Evolutionary conservation across 2,113 vertebrate species (phyloP).

Genomic region (Siniperca chuatsi): DNA sequence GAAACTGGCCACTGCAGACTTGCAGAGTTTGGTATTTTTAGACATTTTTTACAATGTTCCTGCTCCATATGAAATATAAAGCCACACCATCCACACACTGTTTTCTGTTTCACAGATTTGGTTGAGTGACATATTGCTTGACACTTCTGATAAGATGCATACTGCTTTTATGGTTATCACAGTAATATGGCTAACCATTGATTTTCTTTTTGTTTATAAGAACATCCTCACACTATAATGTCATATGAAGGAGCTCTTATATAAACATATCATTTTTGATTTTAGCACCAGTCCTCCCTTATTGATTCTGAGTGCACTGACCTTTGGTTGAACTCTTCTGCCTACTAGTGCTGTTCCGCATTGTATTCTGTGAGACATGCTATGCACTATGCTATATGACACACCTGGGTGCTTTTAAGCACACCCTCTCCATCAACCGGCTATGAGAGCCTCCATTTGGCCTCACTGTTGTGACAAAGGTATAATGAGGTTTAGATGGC

Average conservation of each 20-base stretch:
- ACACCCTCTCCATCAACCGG: slow-evolving; percentile 82
- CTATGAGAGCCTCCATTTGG: slow-evolving; percentile 86
- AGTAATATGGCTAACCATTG: slow-evolving; percentile 46
- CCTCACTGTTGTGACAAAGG: slow-evolving; percentile 82
- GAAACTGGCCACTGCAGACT: slow-evolving; percentile 63
- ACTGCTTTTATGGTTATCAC: slow-evolving; percentile 43
- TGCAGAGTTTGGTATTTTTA: slow-evolving; percentile 29
- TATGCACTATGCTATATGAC: slow-evolving; percentile 80
- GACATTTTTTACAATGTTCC: neutral
- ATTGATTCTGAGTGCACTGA: slow-evolving; percentile 78
- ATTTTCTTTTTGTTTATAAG: slow-evolving; percentile 56
- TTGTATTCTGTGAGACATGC: slow-evolving; percentile 72
- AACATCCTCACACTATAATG: slow-evolving; percentile 49
- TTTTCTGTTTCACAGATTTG: slow-evolving; percentile 6
- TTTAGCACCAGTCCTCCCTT: slow-evolving; percentile 66
- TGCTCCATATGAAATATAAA: slow-evolving; percentile 28
- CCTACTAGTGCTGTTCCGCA: slow-evolving; percentile 69
- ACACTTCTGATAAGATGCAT: slow-evolving; percentile 32
- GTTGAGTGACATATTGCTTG: slow-evolving; percentile 24
- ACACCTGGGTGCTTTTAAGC: slow-evolving; percentile 86
- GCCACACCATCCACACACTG: too few species aligned
- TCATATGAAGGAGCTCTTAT: slow-evolving; percentile 52
- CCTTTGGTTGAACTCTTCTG: slow-evolving; percentile 81
- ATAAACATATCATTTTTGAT: slow-evolving; percentile 65
- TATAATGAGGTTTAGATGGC: slow-evolving; percentile 87